Evolutionary conservation across 2,797 vertebrate genomes (phyloP).

Genomic region (Acipenser transmontanus): DNA sequence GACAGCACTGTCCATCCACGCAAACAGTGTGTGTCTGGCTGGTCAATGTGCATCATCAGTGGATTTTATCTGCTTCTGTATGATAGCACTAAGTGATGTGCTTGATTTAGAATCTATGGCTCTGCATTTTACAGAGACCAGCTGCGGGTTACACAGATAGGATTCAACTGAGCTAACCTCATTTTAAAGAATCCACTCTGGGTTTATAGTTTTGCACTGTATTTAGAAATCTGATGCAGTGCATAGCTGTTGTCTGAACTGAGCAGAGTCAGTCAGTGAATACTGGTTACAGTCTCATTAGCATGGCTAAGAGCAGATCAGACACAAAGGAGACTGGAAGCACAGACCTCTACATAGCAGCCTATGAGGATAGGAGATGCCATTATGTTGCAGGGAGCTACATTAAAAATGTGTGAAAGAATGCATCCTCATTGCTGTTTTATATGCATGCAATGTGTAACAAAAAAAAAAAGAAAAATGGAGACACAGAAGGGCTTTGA

Average conservation of each 20-base stretch:
- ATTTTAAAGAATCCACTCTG: constrained; percentile 68
- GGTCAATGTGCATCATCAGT: too few species aligned
- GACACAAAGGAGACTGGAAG: too few species aligned
- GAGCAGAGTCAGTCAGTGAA: constrained; percentile 52
- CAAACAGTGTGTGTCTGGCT: too few species aligned
- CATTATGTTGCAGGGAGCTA: too few species aligned
- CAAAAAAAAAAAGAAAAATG: too few species aligned
- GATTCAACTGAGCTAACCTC: constrained; percentile 77
- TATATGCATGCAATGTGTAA: too few species aligned
- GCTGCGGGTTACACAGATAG: constrained; percentile 77
- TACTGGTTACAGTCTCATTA: constrained; percentile 65
- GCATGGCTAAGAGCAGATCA: constrained; percentile 27
- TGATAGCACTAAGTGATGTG: constrained; percentile 66
- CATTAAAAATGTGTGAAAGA: too few species aligned
- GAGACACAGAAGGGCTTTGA: too few species aligned
- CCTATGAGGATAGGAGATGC: too few species aligned
- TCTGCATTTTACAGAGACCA: constrained; percentile 70
- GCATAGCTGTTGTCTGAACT: constrained; percentile 70
- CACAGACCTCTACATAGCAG: too few species aligned
- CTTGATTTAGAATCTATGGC: constrained; percentile 71
- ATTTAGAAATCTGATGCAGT: constrained; percentile 76
- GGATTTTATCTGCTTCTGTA: constrained; percentile 47
- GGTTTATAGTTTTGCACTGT: constrained; percentile 74
- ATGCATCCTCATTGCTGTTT: too few species aligned
- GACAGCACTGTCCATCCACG: too few species aligned